Evolutionary conservation across 2,888 invertebrate genomes (phyloP).

Genomic region (Agriopis marginaria): DNA sequence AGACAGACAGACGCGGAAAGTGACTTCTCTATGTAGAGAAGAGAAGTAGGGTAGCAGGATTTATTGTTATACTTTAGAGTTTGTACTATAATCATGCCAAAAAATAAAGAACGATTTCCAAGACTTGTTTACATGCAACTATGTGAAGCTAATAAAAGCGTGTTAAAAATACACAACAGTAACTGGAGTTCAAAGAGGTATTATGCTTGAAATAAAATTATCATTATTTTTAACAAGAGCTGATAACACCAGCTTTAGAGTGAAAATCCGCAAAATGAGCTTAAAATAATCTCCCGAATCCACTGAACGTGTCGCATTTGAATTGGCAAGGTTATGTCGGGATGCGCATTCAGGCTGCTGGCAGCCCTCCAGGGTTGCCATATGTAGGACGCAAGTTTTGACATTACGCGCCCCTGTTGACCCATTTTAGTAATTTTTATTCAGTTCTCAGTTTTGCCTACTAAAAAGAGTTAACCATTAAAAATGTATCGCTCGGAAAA

Average conservation of each 20-base stretch:
- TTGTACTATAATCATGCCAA: no score
- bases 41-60: no score
- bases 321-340: slow-evolving; percentile 61
- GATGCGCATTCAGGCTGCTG: slow-evolving; percentile 59
- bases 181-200: background rate
- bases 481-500: slow-evolving; percentile 12
- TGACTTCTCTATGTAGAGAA: no score
- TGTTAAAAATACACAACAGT: background rate
- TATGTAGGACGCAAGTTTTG: slow-evolving; percentile 71
- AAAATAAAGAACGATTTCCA: no score
- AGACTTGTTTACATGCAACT: no score
- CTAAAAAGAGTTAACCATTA: background rate
- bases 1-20: no score
- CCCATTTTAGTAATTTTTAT: slow-evolving; percentile 56
- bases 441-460: slow-evolving; percentile 25
- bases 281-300: slow-evolving; percentile 30
- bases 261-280: slow-evolving; percentile 39
- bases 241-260: slow-evolving; percentile 16
- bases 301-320: slow-evolving; percentile 50
- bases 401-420: slow-evolving; percentile 60
- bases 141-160: no score
- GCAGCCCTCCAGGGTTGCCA: slow-evolving; percentile 72
- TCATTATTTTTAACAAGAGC: slow-evolving; percentile 1
- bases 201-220: background rate
- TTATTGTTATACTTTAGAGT: no score